A percentile compares a stretch with the other conserved stretches of the same genome.
Evolutionary conservation across 92 coral and sea anemone genomes (phyloP).

Genomic region (Paragorgia papillata): DNA sequence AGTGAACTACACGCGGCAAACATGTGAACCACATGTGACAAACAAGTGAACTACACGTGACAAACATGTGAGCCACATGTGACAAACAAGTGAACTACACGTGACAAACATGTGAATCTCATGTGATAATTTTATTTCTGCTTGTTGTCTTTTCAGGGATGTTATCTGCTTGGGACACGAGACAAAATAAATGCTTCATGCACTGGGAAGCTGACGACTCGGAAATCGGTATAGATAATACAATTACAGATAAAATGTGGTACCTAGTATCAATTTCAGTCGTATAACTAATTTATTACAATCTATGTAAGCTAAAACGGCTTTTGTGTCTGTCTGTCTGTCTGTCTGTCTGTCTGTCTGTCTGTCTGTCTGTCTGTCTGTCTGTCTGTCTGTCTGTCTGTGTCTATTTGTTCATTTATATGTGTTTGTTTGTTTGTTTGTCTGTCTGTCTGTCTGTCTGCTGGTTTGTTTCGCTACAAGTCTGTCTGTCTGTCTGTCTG

Average conservation of each 20-base stretch:
- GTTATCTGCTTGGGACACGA: slow-evolving; percentile 96
- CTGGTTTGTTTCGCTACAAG: too few relatives aligned
- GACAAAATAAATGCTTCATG: slow-evolving; percentile 93
- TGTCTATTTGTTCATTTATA: neutral
- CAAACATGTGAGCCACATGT: too few relatives aligned
- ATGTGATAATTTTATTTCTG: neutral
- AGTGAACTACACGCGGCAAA: neutral
- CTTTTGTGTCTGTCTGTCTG: too few relatives aligned
- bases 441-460: neutral
- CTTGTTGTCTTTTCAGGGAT: slow-evolving; percentile 62
- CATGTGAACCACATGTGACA: too few relatives aligned
- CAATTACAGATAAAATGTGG: neutral
- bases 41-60: too few relatives aligned
- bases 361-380: too few relatives aligned
- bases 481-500: too few relatives aligned
- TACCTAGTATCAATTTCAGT: too few relatives aligned
- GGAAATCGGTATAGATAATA: slow-evolving; percentile 72
- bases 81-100: neutral
- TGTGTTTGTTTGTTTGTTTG: neutral
- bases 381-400: too few relatives aligned
- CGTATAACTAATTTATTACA: too few relatives aligned
- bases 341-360: too few relatives aligned
- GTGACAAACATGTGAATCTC: neutral
- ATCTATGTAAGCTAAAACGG: too few relatives aligned
- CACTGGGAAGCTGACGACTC: slow-evolving; percentile 95